phyloP scores from a whole-genome alignment of 2,113 vertebrate genomes.

The Daboia siamensis region DNA sequence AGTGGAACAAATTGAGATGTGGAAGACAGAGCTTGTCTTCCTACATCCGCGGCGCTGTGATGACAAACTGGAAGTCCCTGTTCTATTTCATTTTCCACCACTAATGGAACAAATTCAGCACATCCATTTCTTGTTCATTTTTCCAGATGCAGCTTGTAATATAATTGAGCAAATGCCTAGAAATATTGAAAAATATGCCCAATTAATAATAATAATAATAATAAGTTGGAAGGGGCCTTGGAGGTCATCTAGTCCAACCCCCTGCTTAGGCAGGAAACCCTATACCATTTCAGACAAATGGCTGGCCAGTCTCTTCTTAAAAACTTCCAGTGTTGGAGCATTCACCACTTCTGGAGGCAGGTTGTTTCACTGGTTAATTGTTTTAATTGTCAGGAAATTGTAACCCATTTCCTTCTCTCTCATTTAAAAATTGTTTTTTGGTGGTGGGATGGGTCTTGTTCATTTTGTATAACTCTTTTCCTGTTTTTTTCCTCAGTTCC shows the following conservation, averaged over 20 bases:
- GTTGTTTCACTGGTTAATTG: too few relatives aligned
- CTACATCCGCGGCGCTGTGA: too few relatives aligned
- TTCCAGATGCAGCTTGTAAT: not conserved
- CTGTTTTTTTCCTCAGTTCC: not conserved
- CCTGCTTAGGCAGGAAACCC: too few relatives aligned
- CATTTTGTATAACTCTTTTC: not conserved
- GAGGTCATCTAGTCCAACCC: too few relatives aligned
- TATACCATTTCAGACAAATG: too few relatives aligned
- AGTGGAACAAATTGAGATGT: too few relatives aligned
- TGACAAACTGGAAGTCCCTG: not conserved
- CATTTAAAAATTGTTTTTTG: not conserved
- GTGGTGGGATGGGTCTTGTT: not conserved
- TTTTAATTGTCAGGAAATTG: not conserved
- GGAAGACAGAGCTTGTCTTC: too few relatives aligned
- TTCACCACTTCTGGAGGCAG: too few relatives aligned
- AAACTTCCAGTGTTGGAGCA: too few relatives aligned
- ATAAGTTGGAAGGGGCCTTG: too few relatives aligned
- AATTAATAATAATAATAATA: not conserved
- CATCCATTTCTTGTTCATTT: not conserved
- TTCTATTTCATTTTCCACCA: not conserved
- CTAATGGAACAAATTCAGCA: not conserved
- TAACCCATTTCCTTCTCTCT: not conserved
- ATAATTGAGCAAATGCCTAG: not conserved
- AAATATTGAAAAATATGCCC: not conserved
- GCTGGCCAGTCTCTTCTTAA: too few relatives aligned